Base-by-base conservation (phyloP, 2,888 invertebrate genomes). In the Platypus cylindrus region DNA sequence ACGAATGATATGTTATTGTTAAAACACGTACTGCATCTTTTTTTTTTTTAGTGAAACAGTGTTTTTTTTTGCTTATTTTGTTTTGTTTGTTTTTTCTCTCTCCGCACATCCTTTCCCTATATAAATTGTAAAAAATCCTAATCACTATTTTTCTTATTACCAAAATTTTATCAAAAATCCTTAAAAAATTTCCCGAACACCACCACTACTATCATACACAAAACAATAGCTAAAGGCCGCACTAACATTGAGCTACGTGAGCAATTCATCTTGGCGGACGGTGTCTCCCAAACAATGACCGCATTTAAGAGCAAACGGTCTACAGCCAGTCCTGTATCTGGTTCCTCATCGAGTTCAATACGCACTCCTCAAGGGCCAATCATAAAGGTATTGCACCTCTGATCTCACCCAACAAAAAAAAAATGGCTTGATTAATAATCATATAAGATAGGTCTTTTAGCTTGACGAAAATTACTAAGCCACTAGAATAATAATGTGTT, bases 191-290 rank as follows among this genome's bases (percentile, higher is more conserved):
- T n/a, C n/a, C n/a, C n/a, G n/a, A n/a, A 11, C 20, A 17, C 22
- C 32, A 33, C 27, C 24, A 34, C 31, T 25, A 27, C 18, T 31
- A 35, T 38, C 27, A n/a, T n/a, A 32, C 30, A 32, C 24, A 36
- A 34, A 33, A 38, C 38, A 43, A 51, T 69, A 95, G 95, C 95
- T 73, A 94, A 95, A 75, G 97, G 97, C 73, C 86, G 97, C 71
- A 95, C 95, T 68, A 98, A 98, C 78, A 87, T 95, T 72, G 95
- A 97, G 74, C 80, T 98, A 62, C 80, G 97, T 62, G 97, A 97
- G 70, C 90, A 94, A 73, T 97, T 97, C 75, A 90, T 94, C 66
- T 74, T 97, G 73, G 94, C 97, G 56, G 87, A 93, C 64, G 95
- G 97, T 62, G 93, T 93, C 52, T 89, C 91, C 63, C 97, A 98